Base-by-base conservation (phyloP, 2,888 invertebrate genomes). In the Machimus atricapillus region DNA sequence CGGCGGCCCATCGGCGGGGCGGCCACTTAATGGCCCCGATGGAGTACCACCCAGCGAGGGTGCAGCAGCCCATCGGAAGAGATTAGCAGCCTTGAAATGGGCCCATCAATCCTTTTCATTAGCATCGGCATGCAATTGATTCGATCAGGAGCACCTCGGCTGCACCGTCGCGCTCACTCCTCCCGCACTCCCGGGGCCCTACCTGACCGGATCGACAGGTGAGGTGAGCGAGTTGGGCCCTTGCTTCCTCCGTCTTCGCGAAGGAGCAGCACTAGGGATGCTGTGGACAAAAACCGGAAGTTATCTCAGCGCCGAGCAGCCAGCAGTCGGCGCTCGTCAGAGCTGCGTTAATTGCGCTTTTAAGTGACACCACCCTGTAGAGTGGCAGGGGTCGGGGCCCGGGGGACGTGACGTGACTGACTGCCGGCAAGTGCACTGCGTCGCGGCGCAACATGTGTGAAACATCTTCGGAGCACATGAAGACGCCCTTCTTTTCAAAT, bases 21-120 rank as follows among this genome's bases (percentile, higher is more conserved):
- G 9, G 46, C 79, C 52, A 52, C 52, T 79, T 79, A 79, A 79
- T 79, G 16, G 31, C 23, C 23, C 46, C 6, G 31, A 82, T 8
- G 7, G 34, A 66, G 1, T 7, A 40, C n/a, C 14, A 5, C 37
- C 37, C 40, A 12, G 12, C 37, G 23, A 82, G 37, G 40, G 82
- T 58, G 66, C 82, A 82, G 66, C 23, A 58, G 34, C 76, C 76
- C 76, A 76, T 40, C 85, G 85, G 85, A 85, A 85, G 46, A 85
- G 85, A 85, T 85, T 85, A 85, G 73, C 46, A 40, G 85, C 85
- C 85, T 74, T 85, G 43, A 85, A 85, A 85, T 85, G 85, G 85
- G 27, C 27, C 56, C 85, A 85, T 85, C 85, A 85, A 85, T 85
- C 74, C 74, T 46, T 46, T 74, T 74, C 85, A 85, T 85, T 74